Evolutionary conservation across 1,140 invertebrate genomes (phyloP), one percentile per base, ranked within the genome.

Genomic region (Bombus difficillimus): DNA sequence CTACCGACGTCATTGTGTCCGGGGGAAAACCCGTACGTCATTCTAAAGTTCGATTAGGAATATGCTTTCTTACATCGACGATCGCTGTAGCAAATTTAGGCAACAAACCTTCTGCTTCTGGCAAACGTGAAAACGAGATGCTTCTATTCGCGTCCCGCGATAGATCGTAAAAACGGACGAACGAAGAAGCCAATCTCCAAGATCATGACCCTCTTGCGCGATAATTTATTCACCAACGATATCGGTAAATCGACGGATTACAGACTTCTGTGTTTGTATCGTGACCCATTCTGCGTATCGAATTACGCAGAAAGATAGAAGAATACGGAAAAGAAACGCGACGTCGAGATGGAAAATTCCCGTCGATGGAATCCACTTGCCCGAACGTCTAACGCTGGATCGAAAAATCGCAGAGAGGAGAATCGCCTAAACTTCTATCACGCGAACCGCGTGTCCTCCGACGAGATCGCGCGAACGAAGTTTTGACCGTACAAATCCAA

Each of bases 1-100:
- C 6, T 25, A 37, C 41, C 37, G 68, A 83, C 74, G 77, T 86
- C 78, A 71, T 41, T 41, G 9, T 12, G 57, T 53, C 39, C 22
- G 41, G 77, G 41, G 77, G 85, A 89, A 87, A 72, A 84, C 28
- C n/a, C 32, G 66, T 4, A 8, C 39, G 64, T 41, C 75, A 18
- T 37, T 66, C 41, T 25, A 41, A 41, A 69, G 47, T 6, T 28
- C 75, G 37, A 74, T 74, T 25, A 74, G 72, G 18, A 15, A 32
- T 18, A 28, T 15, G 41, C 28, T 18, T n/a, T 32, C 4, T 43
- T 25, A 47, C 28, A 12, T 28, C 59, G 59, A n/a, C 28, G 28
- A 10, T 62, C 28, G 9, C 0, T 10, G 28, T 62, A n/a, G 1
- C 28, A 13, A 1, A 62, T n/a, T n/a, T 22, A 53, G 47, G 18